Evolutionary conservation across 1,140 invertebrate species (phyloP).

Genomic region (Drosophila santomea): DNA sequence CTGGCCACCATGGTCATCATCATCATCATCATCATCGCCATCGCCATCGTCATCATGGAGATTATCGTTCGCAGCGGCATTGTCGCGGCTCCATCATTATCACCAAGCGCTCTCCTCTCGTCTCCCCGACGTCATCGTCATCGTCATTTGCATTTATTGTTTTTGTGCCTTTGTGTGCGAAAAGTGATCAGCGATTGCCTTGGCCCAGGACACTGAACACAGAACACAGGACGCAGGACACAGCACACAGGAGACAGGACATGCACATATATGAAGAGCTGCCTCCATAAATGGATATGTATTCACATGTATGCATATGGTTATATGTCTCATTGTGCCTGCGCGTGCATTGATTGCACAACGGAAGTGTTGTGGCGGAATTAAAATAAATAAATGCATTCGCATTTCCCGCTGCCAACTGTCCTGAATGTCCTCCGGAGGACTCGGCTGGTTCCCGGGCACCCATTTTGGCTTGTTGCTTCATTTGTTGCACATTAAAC

Average conservation of each 20-base stretch:
- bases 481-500: constrained; percentile 75
- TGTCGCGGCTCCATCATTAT: constrained; percentile 34
- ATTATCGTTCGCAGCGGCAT: constrained; percentile 33
- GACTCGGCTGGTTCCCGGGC: not conserved
- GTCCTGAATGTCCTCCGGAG: constrained; percentile 7
- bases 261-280: constrained; percentile 1
- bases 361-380: constrained; percentile 82
- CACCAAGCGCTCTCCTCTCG: constrained; percentile 7
- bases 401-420: constrained; percentile 59
- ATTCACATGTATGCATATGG: constrained; percentile 46
- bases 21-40: constrained; percentile 10
- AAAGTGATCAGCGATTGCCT: constrained; percentile 81
- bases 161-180: constrained; percentile 77
- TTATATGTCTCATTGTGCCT: constrained; percentile 68
- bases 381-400: constrained; percentile 84
- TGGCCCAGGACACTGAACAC: constrained; percentile 39
- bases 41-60: constrained; percentile 26
- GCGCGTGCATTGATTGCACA: constrained; percentile 78
- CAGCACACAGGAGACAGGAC: not conserved
- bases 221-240: constrained; percentile 15
- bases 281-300: constrained; percentile 26
- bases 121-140: constrained; percentile 43
- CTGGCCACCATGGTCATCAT: constrained; percentile 44
- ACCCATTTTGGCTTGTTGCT: constrained; percentile 59
- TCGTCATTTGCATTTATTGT: constrained; percentile 81